phyloP scores from a whole-genome alignment of 2,113 vertebrate species.

The Peromyscus leucopus region DNA sequence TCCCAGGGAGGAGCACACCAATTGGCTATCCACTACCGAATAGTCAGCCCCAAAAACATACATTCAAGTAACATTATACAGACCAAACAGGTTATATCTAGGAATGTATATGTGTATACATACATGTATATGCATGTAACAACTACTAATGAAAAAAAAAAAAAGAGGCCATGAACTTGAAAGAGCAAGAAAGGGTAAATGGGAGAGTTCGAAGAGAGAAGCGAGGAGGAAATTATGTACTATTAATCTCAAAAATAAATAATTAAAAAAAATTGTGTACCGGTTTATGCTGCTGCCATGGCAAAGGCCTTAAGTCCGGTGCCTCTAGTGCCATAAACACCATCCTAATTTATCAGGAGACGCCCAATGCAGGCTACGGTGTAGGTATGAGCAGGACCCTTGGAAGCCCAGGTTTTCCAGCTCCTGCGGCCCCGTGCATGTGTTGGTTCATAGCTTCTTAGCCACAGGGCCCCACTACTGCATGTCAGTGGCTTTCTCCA shows the following conservation, averaged over 20 bases:
- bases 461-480: too few species aligned
- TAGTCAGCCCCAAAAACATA: neutral
- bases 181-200: neutral
- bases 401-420: neutral
- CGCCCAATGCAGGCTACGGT: neutral
- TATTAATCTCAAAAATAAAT: neutral
- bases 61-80: neutral
- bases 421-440: neutral
- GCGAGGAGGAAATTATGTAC: neutral
- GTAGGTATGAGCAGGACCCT: neutral
- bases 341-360: neutral
- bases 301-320: neutral
- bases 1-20: neutral
- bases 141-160: neutral
- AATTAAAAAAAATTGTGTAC: neutral
- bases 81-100: neutral
- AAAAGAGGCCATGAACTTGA: neutral
- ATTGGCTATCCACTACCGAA: neutral
- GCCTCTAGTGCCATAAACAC: neutral
- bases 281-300: neutral
- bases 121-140: neutral
- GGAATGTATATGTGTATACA: neutral
- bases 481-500: neutral
- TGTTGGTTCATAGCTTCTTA: neutral
- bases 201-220: neutral